Conservation (phyloP, 2,113 vertebrate genomes). For the Arenaria interpres region DNA sequence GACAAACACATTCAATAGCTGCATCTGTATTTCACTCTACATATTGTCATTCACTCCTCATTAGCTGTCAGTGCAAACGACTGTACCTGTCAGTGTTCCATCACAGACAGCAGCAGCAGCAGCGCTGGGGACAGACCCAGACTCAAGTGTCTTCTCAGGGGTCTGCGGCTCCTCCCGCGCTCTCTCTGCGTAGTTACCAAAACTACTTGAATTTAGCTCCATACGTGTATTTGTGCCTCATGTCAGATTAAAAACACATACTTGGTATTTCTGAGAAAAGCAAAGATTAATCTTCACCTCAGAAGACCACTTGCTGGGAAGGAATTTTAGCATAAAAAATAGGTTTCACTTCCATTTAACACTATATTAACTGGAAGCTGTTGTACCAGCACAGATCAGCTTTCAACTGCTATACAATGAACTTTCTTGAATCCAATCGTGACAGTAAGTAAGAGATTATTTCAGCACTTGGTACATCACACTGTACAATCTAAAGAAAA, state of each 20-base stretch:
- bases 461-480: slow-evolving; percentile 40
- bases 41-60: neutral
- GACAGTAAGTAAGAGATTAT: neutral
- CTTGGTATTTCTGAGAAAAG: slow-evolving; percentile 39
- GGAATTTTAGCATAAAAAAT: neutral
- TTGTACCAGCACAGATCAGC: slow-evolving; percentile 1
- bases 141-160: neutral
- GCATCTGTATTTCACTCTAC: neutral
- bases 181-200: neutral
- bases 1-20: neutral
- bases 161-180: neutral
- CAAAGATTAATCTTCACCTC: neutral
- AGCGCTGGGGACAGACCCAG: fast-evolving
- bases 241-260: neutral
- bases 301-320: neutral
- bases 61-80: neutral
- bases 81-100: neutral
- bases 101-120: neutral
- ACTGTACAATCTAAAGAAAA: slow-evolving; percentile 22
- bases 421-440: slow-evolving; percentile 4
- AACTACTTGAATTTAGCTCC: neutral
- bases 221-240: neutral
- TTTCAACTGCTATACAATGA: neutral
- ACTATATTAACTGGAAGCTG: slow-evolving; percentile 5
- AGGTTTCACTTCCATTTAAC: neutral